Evolutionary conservation across 2,113 vertebrate genomes (phyloP).

Genomic region (Hippolais icterina): DNA sequence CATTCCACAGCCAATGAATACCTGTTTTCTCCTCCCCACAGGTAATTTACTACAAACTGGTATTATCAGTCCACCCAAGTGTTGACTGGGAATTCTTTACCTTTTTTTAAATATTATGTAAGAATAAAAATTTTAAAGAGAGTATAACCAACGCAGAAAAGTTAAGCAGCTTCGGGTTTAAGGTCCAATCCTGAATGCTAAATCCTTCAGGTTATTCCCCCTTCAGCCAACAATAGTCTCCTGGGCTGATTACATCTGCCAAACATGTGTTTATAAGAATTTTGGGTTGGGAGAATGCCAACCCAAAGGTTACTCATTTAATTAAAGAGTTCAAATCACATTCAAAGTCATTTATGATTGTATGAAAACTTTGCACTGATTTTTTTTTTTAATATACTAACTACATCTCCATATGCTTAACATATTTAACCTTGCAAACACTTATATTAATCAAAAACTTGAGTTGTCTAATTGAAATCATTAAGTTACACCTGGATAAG

Average conservation of each 20-base stretch:
- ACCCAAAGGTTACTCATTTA: neutral
- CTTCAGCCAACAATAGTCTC: neutral
- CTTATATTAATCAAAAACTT: neutral
- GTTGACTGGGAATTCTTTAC: neutral
- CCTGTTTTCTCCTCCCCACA: neutral
- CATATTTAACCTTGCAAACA: neutral
- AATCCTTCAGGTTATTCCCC: neutral
- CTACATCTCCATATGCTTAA: neutral
- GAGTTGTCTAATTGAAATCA: neutral
- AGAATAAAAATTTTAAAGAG: neutral
- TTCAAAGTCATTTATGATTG: neutral
- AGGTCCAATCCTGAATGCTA: neutral
- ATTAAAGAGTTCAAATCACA: neutral
- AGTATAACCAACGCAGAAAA: neutral
- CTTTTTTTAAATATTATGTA: neutral
- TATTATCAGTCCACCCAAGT: neutral
- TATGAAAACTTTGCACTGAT: neutral
- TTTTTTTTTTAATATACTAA: neutral
- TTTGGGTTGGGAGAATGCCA: neutral
- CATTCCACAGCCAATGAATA: neutral
- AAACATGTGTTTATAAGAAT: neutral
- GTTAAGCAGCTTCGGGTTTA: neutral
- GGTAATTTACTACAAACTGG: neutral
- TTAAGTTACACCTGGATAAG: neutral
- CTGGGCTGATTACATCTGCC: neutral